Percentiles rank a stretch among this genome's conserved stretches.
These are phyloP conservation scores for Ostrea edulis DNA, from an alignment of 1,140 invertebrate species.

Conservation along the genomic window DNA sequence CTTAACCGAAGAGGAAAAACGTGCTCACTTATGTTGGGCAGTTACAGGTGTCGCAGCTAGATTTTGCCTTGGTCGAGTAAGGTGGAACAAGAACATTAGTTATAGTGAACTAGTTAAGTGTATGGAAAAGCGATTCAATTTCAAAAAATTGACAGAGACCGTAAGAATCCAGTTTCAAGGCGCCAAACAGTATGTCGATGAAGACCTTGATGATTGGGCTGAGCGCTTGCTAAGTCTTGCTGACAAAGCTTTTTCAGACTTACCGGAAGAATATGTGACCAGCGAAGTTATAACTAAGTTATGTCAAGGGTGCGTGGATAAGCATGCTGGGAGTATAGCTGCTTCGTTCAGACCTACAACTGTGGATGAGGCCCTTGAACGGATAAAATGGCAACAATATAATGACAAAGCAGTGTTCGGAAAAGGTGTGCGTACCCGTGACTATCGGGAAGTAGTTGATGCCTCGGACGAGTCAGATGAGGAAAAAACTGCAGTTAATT, in stretches of 20 bases:
- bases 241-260: no score
- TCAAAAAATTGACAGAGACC: constrained; percentile 51
- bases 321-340: no score
- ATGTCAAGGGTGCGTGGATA: no score
- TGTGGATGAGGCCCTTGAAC: background rate
- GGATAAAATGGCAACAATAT: background rate
- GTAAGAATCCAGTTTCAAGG: constrained; percentile 36
- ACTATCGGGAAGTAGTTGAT: no score
- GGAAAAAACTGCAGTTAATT: no score
- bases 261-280: no score
- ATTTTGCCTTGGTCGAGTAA: background rate
- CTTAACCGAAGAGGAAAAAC: constrained; percentile 6
- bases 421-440: no score
- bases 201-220: no score
- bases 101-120: constrained; percentile 26
- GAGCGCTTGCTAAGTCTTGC: no score
- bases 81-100: background rate
- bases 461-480: no score
- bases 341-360: no score
- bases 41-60: no score
- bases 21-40: constrained; percentile 17
- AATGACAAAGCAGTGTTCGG: background rate
- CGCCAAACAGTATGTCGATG: background rate
- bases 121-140: constrained; percentile 53
- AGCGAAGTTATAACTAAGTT: background rate